Evolutionary conservation across 2,797 vertebrate genomes (phyloP), one percentile per base, ranked within the genome.

Genomic region (Oryzias sinensis): DNA sequence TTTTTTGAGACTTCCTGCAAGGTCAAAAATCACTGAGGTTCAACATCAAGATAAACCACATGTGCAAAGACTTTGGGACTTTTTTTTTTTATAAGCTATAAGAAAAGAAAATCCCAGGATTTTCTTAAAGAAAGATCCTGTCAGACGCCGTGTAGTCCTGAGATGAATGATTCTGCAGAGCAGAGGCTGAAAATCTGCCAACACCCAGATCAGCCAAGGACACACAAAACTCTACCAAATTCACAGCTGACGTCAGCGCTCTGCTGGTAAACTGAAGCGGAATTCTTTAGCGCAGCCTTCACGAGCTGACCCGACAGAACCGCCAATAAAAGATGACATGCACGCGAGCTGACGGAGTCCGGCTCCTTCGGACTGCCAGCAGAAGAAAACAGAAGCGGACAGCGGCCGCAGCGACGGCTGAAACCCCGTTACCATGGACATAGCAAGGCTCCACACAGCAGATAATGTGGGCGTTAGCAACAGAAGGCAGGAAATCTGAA

Each of bases 171-270:
- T 4, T 14, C n/a, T 17, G 24, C 14, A 27, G 8, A 27, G 16
- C 14, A 4, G n/a, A 46, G n/a, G 44, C 6, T 46, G 20, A 46
- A 46, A 46, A 3, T 8, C 2, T 46, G 44, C 44, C 6, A 17
- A n/a, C n/a, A 46, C 44, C 18, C 11, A 50, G 63, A 43, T 45
- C 5, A 24, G 51, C 33, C 3, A 1, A 58, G 52, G 60, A 67
- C 42, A 44, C 50, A 0, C 48, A 37, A 37, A 37, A 37, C 11
- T 29, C 33, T 37, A 64, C 57, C 42, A 57, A 68, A 42, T 22
- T 46, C 29, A 29, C 18, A 43, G 17, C 37, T 9, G 16, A 53
- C 6, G 20, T 8, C 56, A 49, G 40, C 6, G n/a, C 22, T 53
- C 50, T 5, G 5, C 49, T 41, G 18, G 25, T 33, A 40, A 15